phyloP scores from a whole-genome alignment of 2,888 invertebrate genomes.

The Pristionchus entomophagus region DNA sequence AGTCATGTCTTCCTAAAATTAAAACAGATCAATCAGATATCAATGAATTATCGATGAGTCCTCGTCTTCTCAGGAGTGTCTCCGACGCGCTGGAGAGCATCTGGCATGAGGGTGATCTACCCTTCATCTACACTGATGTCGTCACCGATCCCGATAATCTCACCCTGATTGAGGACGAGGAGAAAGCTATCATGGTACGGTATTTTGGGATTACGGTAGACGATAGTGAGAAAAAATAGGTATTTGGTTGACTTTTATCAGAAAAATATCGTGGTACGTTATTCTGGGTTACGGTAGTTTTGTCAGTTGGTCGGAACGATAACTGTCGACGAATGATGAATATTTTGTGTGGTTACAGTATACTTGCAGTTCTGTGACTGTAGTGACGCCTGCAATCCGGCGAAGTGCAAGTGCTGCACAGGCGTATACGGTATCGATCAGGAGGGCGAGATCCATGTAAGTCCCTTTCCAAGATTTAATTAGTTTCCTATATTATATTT shows the following conservation, averaged over 20 bases:
- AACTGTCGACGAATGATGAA: no score
- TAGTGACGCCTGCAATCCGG: background rate
- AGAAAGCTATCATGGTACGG: slow-evolving; percentile 8
- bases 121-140: background rate
- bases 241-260: background rate
- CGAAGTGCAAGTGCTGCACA: background rate
- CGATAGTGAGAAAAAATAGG: background rate
- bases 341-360: no score
- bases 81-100: background rate
- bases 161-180: background rate
- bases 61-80: background rate
- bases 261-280: no score
- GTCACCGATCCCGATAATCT: background rate
- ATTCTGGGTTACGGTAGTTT: no score
- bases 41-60: background rate
- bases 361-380: slow-evolving; percentile 16
- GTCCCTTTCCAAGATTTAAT: no score
- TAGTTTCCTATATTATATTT: no score
- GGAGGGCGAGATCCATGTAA: background rate
- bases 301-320: no score
- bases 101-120: background rate
- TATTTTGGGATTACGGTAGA: background rate
- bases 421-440: background rate
- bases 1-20: no score
- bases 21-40: no score